These are phyloP conservation scores for Drosophila mimetica DNA, from an alignment of 2,888 invertebrate genomes.

Conservation along the genomic window DNA sequence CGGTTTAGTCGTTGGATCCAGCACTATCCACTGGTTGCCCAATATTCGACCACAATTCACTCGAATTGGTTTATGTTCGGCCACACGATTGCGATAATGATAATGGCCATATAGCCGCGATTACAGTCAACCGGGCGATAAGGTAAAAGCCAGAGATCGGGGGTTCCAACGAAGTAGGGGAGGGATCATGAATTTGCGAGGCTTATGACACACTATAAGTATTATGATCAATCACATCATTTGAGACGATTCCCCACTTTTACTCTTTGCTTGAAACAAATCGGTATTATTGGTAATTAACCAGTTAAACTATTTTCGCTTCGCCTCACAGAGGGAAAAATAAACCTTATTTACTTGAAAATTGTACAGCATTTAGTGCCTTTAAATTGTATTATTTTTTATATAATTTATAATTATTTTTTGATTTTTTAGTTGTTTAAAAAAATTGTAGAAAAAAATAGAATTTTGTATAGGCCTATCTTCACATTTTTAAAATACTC, in stretches of 20 bases:
- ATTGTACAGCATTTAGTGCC: no score
- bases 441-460: no score
- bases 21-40: conserved; percentile 20
- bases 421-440: no score
- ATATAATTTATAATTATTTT: no score
- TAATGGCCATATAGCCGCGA: conserved; percentile 13
- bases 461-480: no score
- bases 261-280: not conserved
- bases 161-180: no score
- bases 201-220: not conserved
- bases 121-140: conserved; percentile 20
- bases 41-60: conserved; percentile 41
- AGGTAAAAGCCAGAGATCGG: conserved; percentile 5
- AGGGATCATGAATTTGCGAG: not conserved
- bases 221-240: not conserved
- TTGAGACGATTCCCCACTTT: not conserved
- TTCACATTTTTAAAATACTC: no score
- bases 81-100: conserved; percentile 37
- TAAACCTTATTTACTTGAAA: no score
- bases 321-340: not conserved
- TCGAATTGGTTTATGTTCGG: conserved; percentile 49
- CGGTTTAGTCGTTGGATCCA: conserved; percentile 3
- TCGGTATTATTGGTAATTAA: not conserved
- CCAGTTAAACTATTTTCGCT: not conserved
- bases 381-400: no score